Evolutionary conservation across 1,140 invertebrate genomes (phyloP).

Genomic region (Glossosoma conforme): DNA sequence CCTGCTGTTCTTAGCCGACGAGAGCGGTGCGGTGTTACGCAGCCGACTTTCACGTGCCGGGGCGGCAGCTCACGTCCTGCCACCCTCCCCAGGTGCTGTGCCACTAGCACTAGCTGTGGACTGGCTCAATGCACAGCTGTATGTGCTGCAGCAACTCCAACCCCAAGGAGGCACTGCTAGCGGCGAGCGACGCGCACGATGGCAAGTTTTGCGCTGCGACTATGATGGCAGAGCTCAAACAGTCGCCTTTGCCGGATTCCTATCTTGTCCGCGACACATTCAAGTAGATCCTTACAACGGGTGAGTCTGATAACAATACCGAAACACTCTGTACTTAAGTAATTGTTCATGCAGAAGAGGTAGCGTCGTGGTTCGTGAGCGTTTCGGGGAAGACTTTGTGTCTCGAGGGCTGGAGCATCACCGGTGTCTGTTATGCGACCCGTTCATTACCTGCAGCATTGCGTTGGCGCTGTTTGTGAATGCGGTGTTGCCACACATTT

Average conservation of each 20-base stretch:
- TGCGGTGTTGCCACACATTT: too few species aligned
- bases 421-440: too few species aligned
- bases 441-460: too few species aligned
- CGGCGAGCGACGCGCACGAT: conserved; percentile 41
- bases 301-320: conserved; percentile 53
- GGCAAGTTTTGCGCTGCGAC: conserved; percentile 71
- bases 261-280: conserved; percentile 65
- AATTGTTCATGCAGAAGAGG: too few species aligned
- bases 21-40: conserved; percentile 56
- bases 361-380: too few species aligned
- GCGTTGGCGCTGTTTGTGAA: too few species aligned
- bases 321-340: too few species aligned
- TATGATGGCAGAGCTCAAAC: conserved; percentile 64
- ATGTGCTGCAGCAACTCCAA: conserved; percentile 65
- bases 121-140: conserved; percentile 81
- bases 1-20: conserved; percentile 70
- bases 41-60: conserved; percentile 41
- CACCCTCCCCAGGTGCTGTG: conserved; percentile 51
- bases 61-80: conserved; percentile 49
- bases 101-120: conserved; percentile 72
- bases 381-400: too few species aligned
- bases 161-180: conserved; percentile 39
- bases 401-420: too few species aligned
- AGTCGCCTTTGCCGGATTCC: conserved; percentile 62
- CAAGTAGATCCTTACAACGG: conserved; percentile 91